Base-by-base conservation (phyloP, 2,888 invertebrate genomes). In the Callyntrura guangdongensis region DNA sequence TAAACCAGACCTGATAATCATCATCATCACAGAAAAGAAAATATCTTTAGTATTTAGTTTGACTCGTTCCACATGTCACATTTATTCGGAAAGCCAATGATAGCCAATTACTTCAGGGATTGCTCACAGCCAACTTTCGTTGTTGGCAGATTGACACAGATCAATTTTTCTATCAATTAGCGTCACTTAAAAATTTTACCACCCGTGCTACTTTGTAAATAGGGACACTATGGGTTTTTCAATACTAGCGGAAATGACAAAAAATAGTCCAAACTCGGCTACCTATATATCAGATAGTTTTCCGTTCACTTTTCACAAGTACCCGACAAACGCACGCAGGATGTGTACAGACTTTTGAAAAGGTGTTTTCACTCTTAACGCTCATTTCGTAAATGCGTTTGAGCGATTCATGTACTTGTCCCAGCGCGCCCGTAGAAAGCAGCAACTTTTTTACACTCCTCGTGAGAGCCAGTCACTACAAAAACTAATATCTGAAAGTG, bases 401-500 rank as follows among this genome's bases (percentile, higher is more conserved):
- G 53, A 53, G 11, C 53, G 17, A 11, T 17, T 12, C 47, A 47
- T 9, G 36, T 36, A n/a, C n/a, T 36, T 6, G 53, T 45, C 36
- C 47, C 47, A 45, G 0, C 22, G 77, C 53, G 49, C 77, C 36
- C 9, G 69, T 12, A 53, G 22, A 74, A 9, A 74, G 45, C 36
- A 47, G 12, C 36, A 36, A 36, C 3, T 36, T 36, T 36, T 36
- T 36, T 36, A 36, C 36, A 4, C 22, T 22, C 53, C 12, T 11
- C 53, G 49, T 74, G 56, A 27, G 27, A 25, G 79, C 14, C 25
- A 79, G 56, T 56, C n/a, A 27, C 27, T 17, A 25, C 56, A 59
- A 59, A 79, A 36, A 59, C 17, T 79, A 59, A 79, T 59, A 79
- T 53, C 64, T 49, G 25, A 69, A 84, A 84, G 67, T 84, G 84